phyloP scores from a whole-genome alignment of 1,140 invertebrate genomes.

The Magallana gigas region DNA sequence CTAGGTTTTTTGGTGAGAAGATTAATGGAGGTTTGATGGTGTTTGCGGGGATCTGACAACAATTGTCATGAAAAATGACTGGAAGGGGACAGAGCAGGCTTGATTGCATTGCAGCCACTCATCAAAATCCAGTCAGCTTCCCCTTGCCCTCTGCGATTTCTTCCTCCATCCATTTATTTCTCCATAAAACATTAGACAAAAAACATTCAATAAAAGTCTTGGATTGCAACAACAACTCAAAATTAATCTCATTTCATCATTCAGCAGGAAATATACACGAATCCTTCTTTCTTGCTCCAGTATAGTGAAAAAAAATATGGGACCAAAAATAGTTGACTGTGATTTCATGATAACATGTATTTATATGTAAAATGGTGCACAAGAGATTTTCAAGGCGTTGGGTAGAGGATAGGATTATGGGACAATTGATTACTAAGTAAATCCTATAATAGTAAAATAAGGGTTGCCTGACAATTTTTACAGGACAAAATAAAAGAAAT shows the following conservation, averaged over 20 bases:
- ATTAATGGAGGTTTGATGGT: constrained; percentile 33
- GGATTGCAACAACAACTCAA: not conserved
- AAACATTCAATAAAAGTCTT: constrained; percentile 31
- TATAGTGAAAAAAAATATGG: no score
- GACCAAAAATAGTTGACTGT: no score
- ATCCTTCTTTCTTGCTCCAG: no score
- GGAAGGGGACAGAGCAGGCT: constrained; percentile 5
- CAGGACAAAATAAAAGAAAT: no score
- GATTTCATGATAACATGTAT: no score
- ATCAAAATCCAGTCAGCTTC: constrained; percentile 21
- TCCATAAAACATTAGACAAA: constrained; percentile 3
- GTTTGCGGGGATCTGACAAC: constrained; percentile 19
- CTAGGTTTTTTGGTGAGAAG: not conserved
- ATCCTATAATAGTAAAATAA: no score
- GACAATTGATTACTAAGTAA: no score
- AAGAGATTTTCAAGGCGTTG: no score
- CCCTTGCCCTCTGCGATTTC: not conserved
- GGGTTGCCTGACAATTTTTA: no score
- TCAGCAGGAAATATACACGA: not conserved
- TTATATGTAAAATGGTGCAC: no score
- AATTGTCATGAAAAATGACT: constrained; percentile 25
- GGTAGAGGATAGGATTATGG: no score
- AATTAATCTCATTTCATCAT: constrained; percentile 21
- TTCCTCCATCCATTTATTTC: constrained; percentile 20
- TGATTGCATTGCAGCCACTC: constrained; percentile 29